Base-by-base conservation (phyloP, 2,888 invertebrate genomes). In the Polyommatus icarus region DNA sequence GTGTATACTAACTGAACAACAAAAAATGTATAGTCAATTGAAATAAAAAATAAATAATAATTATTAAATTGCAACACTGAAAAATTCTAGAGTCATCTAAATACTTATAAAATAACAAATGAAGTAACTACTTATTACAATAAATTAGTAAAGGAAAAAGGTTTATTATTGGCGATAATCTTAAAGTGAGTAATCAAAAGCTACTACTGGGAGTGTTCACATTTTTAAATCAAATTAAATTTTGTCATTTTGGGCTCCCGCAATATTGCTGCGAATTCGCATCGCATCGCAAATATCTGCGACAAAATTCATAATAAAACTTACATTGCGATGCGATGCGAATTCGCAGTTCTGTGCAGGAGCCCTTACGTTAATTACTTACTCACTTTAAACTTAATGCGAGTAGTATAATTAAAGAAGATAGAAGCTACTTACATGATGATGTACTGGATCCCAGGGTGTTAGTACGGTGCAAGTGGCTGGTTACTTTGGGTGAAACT, bases 401-500 rank as follows among this genome's bases (percentile, higher is more conserved):
- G 20, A 59, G 2, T 59, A 76, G 20, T 59, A 5, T 71, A 46
- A 61, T 29, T 59, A 77, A 75, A 77, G 54, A 76, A 77, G 77
- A 72, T n/a, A 76, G 78, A 78, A 76, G 40, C 40, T 79, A 83
- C 82, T 81, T 83, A 80, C 80, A 78, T 81, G 80, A 80, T 78
- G 80, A 78, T 77, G 71, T 67, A 67, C 32, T 75, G 67, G 79
- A 71, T 78, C 80, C 81, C 77, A 50, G 79, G 80, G 57, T 76
- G 79, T 79, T 71, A 78, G 79, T 80, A 80, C 79, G 78, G 81
- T 81, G 76, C 82, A 81, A 89, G 87, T 88, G 89, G 83, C 87
- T 85, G 88, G 90, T 89, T 91, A 91, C 90, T 90, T 87, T 86
- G 81, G 88, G 89, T 90, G 90, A 87, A 84, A 83, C 93, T 94